These are phyloP conservation scores for Gasterosteus aculeatus DNA, from an alignment of 2,113 vertebrate genomes.

Conservation along the genomic window DNA sequence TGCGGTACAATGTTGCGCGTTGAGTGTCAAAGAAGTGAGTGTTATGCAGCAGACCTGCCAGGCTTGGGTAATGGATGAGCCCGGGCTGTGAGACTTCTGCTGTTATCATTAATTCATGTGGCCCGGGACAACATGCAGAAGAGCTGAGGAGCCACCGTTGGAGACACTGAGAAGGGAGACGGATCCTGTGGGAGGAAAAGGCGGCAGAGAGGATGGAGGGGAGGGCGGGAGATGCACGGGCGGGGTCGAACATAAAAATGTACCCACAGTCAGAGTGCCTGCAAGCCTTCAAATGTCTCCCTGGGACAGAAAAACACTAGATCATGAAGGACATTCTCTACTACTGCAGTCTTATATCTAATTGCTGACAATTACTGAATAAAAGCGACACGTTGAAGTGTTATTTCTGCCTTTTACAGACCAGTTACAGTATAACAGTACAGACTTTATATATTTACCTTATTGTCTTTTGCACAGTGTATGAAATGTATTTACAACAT, in stretches of 20 bases:
- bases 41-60: conserved; percentile 51
- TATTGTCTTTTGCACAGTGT: background rate
- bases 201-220: conserved; percentile 20
- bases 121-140: conserved; percentile 59
- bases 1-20: conserved; percentile 8
- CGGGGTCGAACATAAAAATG: conserved; percentile 15
- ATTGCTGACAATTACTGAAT: background rate
- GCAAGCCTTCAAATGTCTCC: background rate
- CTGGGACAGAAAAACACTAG: no score
- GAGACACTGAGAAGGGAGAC: conserved; percentile 62
- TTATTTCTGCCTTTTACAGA: background rate
- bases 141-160: conserved; percentile 60
- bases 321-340: background rate
- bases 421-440: background rate
- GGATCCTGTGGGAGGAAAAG: conserved; percentile 63
- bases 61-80: conserved; percentile 68
- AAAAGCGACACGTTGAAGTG: background rate
- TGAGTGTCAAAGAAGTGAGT: conserved; percentile 46
- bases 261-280: background rate
- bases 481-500: conserved; percentile 6
- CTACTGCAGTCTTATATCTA: background rate
- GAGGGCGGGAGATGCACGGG: background rate
- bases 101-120: conserved; percentile 82
- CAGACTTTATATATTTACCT: no score
- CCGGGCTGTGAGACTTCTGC: conserved; percentile 64